A percentile compares a stretch with the other conserved stretches of the same genome.
phyloP scores from a whole-genome alignment of 2,888 invertebrate genomes.

The Drosophila putrida region DNA sequence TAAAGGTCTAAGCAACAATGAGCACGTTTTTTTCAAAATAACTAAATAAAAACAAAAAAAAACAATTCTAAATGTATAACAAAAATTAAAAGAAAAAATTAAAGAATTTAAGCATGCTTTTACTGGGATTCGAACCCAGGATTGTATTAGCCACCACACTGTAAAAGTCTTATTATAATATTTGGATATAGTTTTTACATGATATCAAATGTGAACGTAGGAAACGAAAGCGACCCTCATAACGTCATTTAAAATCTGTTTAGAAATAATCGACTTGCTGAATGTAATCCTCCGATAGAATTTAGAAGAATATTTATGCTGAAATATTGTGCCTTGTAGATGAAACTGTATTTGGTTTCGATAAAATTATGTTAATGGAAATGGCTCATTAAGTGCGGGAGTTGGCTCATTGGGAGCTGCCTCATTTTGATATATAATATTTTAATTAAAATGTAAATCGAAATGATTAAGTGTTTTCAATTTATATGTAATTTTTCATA shows the following conservation, averaged over 20 bases:
- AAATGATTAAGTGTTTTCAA: slow-evolving; percentile 80
- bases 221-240: not conserved
- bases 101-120: no score
- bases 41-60: no score
- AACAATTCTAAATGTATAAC: no score
- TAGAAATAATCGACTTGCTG: not conserved
- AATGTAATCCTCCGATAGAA: not conserved
- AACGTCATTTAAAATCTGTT: not conserved
- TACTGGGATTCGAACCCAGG: no score
- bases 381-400: slow-evolving; percentile 35
- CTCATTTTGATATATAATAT: slow-evolving; percentile 73
- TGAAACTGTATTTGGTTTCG: slow-evolving; percentile 10
- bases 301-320: slow-evolving; percentile 1
- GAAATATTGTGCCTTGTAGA: slow-evolving; percentile 3
- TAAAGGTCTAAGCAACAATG: no score
- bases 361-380: slow-evolving; percentile 38
- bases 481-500: slow-evolving; percentile 81
- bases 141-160: not conserved
- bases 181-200: not conserved
- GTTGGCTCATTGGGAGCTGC: slow-evolving; percentile 31
- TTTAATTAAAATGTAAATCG: slow-evolving; percentile 83
- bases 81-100: no score
- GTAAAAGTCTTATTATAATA: not conserved
- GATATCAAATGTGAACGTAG: not conserved
- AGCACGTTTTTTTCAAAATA: no score